Evolutionary conservation across 2,797 vertebrate species (phyloP).

Genomic region (Danio kyathit): DNA sequence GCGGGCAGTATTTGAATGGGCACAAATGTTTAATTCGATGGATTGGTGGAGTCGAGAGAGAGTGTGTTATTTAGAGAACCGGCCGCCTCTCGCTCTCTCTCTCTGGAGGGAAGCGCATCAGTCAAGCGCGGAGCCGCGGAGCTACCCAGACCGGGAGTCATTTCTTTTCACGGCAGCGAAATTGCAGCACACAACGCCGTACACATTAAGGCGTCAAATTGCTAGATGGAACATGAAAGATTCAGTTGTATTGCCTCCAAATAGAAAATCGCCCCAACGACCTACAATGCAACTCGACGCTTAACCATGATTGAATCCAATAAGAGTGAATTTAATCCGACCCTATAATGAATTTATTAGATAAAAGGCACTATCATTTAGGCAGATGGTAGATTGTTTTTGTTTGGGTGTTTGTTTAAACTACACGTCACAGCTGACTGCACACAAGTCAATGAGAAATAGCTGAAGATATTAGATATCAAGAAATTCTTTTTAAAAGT

Average conservation of each 20-base stretch:
- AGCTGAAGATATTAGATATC: background rate
- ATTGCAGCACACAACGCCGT: conserved; percentile 67
- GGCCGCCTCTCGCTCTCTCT: conserved; percentile 41
- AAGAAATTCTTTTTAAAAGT: background rate
- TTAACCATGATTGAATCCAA: conserved; percentile 56
- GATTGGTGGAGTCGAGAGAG: conserved; percentile 47
- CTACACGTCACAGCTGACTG: conserved; percentile 50
- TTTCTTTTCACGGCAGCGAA: conserved; percentile 63
- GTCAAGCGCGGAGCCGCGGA: conserved; percentile 56
- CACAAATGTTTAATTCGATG: conserved; percentile 57
- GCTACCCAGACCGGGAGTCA: conserved; percentile 57
- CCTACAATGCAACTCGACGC: conserved; percentile 61
- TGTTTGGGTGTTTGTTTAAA: conserved; percentile 62
- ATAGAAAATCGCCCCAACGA: conserved; percentile 72
- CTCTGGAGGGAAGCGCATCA: conserved; percentile 62
- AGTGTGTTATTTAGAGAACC: conserved; percentile 60
- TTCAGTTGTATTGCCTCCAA: conserved; percentile 65
- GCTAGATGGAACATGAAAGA: conserved; percentile 71
- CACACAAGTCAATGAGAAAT: conserved; percentile 6
- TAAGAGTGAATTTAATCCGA: conserved; percentile 68
- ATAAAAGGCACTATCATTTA: conserved; percentile 39
- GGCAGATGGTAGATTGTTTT: conserved; percentile 9
- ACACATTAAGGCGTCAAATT: conserved; percentile 72
- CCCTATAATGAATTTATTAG: conserved; percentile 40
- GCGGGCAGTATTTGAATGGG: conserved; percentile 47